Evolutionary conservation across 2,797 vertebrate genomes (phyloP).

Genomic region (Enteromius treurensis): DNA sequence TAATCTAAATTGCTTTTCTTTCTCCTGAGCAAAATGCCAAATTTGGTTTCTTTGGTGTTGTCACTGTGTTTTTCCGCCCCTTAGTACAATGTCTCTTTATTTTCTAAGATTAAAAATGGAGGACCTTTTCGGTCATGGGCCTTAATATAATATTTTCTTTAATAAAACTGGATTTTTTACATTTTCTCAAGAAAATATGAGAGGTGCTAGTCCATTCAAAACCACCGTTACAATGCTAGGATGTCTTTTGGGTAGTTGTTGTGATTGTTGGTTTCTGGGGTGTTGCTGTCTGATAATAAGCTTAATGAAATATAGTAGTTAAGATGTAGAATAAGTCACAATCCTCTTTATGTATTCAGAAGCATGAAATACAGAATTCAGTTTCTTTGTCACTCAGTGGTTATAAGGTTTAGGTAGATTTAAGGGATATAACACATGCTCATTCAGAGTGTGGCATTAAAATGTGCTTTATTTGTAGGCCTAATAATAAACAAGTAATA

Average conservation of each 20-base stretch:
- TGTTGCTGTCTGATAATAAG: background rate
- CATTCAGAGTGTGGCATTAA: background rate
- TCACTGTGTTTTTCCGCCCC: background rate
- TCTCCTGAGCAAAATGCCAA: slow-evolving; percentile 28
- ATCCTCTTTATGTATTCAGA: background rate
- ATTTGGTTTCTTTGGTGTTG: slow-evolving; percentile 6
- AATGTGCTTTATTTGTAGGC: background rate
- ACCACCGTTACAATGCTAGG: background rate
- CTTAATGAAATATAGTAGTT: background rate
- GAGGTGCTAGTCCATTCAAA: background rate
- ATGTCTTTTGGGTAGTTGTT: background rate
- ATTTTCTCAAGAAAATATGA: background rate
- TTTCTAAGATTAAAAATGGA: slow-evolving; percentile 9
- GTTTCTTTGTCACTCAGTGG: background rate
- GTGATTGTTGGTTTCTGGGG: background rate
- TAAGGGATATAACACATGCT: background rate
- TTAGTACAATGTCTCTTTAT: background rate
- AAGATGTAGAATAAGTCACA: background rate
- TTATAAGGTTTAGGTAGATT: background rate
- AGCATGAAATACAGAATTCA: background rate
- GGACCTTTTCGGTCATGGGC: background rate
- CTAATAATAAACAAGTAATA: background rate
- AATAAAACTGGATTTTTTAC: background rate
- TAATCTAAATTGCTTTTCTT: slow-evolving; percentile 46
- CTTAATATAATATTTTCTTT: slow-evolving; percentile 15